Evolutionary conservation across 2,888 invertebrate genomes (phyloP), one percentile per base, ranked within the genome.

Genomic region (Beris chalybata): DNA sequence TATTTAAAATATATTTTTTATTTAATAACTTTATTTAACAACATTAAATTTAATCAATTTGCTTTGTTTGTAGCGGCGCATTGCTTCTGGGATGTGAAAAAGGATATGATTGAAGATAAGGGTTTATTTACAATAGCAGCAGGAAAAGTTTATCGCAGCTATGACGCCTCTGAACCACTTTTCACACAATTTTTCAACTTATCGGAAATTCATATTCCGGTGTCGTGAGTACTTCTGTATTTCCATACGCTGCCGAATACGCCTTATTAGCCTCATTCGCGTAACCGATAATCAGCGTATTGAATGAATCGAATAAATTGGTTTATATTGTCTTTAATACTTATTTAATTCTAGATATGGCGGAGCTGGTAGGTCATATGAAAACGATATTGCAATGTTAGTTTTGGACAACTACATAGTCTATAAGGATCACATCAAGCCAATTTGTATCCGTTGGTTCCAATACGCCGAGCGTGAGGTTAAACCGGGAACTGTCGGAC

Each of bases 321-420:
- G 22, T 22, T 22, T 22, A 22, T 22, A 22, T 22, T 22, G 3
- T 22, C 22, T 2, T 22, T 22, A 22, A 22, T 3, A 38, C 1
- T 7, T 38, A 3, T 22, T 38, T 38, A 7, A 38, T 63, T 53
- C 12, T 22, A 70, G 72, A 9, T 71, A 71, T 44, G 32, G 43
- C 3, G 77, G 75, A n/a, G 67, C 61, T 12, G 29, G 57, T n/a
- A 72, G 71, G 6, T 70, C 71, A 11, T 78, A 73, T 63, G 64
- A 66, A 29, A 70, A 71, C 7, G 81, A 81, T 70, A 75, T 81
- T 57, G 79, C 79, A 0, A 61, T 80, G 4, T 32, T 81, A 12
- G 70, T 76, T n/a, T 67, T 79, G 29, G 70, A 71, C 48, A 70
- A 70, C n/a, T 57, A 68, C 11, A 74, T 81, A 43, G 67, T 64